These are phyloP conservation scores for Beaufortia kweichowensis DNA, from an alignment of 2,113 vertebrate species.

Conservation along the genomic window DNA sequence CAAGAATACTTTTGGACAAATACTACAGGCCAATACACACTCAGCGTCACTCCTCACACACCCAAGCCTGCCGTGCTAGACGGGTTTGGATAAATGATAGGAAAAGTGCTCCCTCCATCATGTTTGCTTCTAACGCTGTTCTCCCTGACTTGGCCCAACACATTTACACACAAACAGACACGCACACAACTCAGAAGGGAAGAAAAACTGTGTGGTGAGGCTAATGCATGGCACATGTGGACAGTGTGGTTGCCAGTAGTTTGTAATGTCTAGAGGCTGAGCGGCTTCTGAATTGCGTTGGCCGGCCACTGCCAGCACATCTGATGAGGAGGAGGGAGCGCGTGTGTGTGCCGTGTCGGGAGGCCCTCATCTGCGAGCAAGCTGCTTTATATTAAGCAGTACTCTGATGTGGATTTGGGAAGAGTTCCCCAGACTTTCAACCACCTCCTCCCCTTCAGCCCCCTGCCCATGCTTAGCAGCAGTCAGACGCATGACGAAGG, in stretches of 20 bases:
- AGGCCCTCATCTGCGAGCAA: conserved; percentile 75
- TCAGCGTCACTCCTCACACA: conserved; percentile 12
- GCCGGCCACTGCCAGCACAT: conserved; percentile 70
- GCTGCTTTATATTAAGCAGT: conserved; percentile 74
- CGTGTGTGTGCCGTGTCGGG: conserved; percentile 48
- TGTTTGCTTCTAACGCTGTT: conserved; percentile 39
- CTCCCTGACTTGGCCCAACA: conserved; percentile 66
- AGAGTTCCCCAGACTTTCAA: conserved; percentile 61
- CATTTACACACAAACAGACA: conserved; percentile 60
- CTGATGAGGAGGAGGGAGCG: conserved; percentile 63
- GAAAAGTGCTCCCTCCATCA: conserved; percentile 30
- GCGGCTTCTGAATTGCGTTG: conserved; percentile 71
- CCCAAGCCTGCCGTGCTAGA: conserved; percentile 11
- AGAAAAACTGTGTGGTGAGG: conserved; percentile 45
- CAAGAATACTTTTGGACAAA: too few relatives aligned
- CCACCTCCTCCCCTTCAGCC: conserved; percentile 47
- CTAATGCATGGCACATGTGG: conserved; percentile 69
- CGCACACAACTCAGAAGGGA: conserved; percentile 32
- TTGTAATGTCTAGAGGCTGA: conserved; percentile 74
- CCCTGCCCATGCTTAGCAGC: conserved; percentile 53
- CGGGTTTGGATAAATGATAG: conserved; percentile 2
- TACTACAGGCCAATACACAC: too few relatives aligned
- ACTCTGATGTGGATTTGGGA: conserved; percentile 76
- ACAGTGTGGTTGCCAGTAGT: conserved; percentile 76
- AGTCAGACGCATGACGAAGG: conserved; percentile 54